phyloP scores from a whole-genome alignment of 2,113 vertebrate genomes.

The Zapus hudsonius region DNA sequence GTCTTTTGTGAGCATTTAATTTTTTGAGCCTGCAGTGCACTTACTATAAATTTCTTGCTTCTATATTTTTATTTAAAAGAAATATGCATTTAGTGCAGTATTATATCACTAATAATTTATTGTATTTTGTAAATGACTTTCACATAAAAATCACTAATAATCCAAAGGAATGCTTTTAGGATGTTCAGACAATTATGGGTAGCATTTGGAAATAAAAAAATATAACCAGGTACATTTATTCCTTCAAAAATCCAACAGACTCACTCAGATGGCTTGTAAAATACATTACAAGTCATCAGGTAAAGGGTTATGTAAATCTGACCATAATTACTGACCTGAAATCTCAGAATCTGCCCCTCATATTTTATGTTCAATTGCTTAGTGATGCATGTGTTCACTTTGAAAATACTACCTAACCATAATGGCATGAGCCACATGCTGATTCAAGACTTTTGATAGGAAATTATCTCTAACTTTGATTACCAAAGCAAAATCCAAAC shows the following conservation, averaged over 20 bases:
- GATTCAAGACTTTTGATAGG: slow-evolving; percentile 7
- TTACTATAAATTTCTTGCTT: background rate
- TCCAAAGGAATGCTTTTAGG: background rate
- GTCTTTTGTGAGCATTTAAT: background rate
- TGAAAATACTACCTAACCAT: slow-evolving; percentile 43
- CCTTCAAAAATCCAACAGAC: background rate
- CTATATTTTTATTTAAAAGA: slow-evolving; percentile 12
- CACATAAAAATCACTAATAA: background rate
- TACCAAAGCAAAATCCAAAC: slow-evolving; percentile 39
- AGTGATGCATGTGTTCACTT: slow-evolving; percentile 3
- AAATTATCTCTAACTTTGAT: slow-evolving; percentile 15
- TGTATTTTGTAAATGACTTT: background rate
- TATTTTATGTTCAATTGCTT: slow-evolving; percentile 42
- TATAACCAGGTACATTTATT: background rate
- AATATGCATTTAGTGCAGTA: background rate
- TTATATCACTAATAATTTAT: background rate
- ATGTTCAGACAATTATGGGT: background rate
- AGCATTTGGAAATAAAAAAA: background rate
- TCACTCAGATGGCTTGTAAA: background rate
- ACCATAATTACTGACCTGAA: slow-evolving; percentile 43
- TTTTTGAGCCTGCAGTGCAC: background rate
- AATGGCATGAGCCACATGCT: slow-evolving; percentile 9
- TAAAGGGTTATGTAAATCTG: background rate
- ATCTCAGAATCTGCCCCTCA: background rate
- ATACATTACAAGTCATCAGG: background rate